Evolutionary conservation across 2,888 invertebrate species (phyloP), one percentile per base, ranked within the genome.

Genomic region (Hydraecia micacea): DNA sequence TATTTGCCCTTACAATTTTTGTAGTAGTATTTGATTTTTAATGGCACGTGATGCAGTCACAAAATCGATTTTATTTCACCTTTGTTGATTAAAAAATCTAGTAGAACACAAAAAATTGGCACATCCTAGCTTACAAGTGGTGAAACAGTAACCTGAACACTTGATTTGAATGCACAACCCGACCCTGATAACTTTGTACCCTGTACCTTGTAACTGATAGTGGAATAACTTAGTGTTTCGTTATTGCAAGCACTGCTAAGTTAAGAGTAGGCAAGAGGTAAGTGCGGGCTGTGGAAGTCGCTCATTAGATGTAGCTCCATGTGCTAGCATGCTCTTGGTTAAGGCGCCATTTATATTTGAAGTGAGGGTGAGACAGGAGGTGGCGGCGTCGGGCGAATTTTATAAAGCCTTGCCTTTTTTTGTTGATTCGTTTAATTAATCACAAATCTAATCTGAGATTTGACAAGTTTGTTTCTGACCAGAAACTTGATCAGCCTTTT

Each of bases 251-350:
- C 94, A 93, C 91, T 93, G 91, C 96, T 94, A 93, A 92, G 90
- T 93, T 94, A 94, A 94, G 94, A 92, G 91, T 95, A 95, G 95
- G 94, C 93, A 94, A 94, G 93, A 94, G 96, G 96, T 96, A 93
- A 95, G 96, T 95, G 75, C 80, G 79, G 87, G 46, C n/a, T 60
- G 46, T 46, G 81, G 79, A 83, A 71, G 80, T 77, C 73, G 80
- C 81, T 89, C 86, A 84, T 85, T 91, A 89, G 87, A 85, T 88
- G 89, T 93, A 91, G 89, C 83, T 89, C 75, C 83, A 83, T 86
- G 87, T 88, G 87, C 87, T 83, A 74, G 90, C 88, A 88, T 90
- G 90, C 82, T 83, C 70, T 83, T 83, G 42, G 32, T 63, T 84
- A 65, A 77, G 79, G 46, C 67, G 36, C 32, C n/a, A 13, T 83